These are phyloP conservation scores for Microcebus murinus DNA, from an alignment of 2,113 vertebrate species.

Conservation along the genomic window DNA sequence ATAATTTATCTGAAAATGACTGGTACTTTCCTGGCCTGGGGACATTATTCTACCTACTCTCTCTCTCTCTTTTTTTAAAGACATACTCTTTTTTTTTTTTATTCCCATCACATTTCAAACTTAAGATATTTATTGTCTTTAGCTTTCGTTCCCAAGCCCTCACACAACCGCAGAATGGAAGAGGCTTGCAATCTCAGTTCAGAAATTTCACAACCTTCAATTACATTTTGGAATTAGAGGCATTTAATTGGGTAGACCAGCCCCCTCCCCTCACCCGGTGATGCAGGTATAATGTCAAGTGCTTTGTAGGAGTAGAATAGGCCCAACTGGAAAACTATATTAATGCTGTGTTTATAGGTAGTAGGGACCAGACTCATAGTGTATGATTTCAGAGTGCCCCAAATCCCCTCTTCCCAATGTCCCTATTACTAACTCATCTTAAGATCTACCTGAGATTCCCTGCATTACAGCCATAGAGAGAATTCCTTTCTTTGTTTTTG, in stretches of 20 bases:
- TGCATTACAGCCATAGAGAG: neutral
- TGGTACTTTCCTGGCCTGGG: conserved; percentile 80
- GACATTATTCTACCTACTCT: conserved; percentile 70
- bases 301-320: neutral
- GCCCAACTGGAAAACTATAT: neutral
- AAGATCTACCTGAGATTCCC: neutral
- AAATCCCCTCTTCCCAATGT: neutral
- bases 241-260: neutral
- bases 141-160: conserved; percentile 32
- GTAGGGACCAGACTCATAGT: neutral
- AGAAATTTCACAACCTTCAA: neutral
- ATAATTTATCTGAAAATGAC: conserved; percentile 82
- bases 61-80: conserved; percentile 38
- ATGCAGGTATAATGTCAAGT: neutral
- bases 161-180: neutral
- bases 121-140: conserved; percentile 63
- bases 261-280: too few relatives aligned
- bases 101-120: conserved; percentile 63
- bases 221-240: conserved; percentile 10
- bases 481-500: neutral
- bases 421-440: neutral
- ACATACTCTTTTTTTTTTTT: neutral
- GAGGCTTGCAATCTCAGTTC: neutral
- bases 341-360: neutral
- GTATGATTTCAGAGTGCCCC: neutral